These are phyloP conservation scores for Cephus cinctus DNA, from an alignment of 1,140 invertebrate species.

Conservation along the genomic window DNA sequence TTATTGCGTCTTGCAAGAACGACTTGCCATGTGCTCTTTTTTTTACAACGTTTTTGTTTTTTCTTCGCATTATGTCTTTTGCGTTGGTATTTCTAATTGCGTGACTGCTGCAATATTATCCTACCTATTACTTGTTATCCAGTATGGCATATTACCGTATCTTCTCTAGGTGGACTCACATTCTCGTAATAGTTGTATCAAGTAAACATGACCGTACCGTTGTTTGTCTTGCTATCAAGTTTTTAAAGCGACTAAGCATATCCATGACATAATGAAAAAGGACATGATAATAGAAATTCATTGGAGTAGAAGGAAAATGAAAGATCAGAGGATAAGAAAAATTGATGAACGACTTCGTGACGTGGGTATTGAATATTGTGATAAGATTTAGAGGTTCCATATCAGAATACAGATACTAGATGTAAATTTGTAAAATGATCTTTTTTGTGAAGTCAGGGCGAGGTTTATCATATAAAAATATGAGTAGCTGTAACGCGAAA, in stretches of 20 bases:
- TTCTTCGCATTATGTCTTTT: neutral
- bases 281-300: too few species aligned
- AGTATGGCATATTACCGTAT: neutral
- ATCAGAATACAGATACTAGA: too few species aligned
- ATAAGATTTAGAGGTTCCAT: too few species aligned
- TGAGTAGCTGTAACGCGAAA: too few species aligned
- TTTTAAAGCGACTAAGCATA: slow-evolving; percentile 34
- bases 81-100: slow-evolving; percentile 9
- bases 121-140: slow-evolving; percentile 28
- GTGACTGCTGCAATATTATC: slow-evolving; percentile 24
- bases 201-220: neutral
- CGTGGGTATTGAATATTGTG: too few species aligned
- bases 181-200: neutral
- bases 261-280: slow-evolving; percentile 40
- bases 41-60: neutral
- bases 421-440: too few species aligned
- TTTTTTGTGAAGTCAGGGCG: too few species aligned
- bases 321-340: neutral
- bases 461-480: too few species aligned
- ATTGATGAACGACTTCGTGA: too few species aligned
- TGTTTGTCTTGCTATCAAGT: slow-evolving; percentile 24
- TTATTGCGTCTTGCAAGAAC: slow-evolving; percentile 10
- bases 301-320: too few species aligned
- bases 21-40: neutral
- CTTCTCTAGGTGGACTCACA: too few species aligned